Conservation (phyloP, 2,888 invertebrate species). For the Drosophila nr. perissopoda region DNA sequence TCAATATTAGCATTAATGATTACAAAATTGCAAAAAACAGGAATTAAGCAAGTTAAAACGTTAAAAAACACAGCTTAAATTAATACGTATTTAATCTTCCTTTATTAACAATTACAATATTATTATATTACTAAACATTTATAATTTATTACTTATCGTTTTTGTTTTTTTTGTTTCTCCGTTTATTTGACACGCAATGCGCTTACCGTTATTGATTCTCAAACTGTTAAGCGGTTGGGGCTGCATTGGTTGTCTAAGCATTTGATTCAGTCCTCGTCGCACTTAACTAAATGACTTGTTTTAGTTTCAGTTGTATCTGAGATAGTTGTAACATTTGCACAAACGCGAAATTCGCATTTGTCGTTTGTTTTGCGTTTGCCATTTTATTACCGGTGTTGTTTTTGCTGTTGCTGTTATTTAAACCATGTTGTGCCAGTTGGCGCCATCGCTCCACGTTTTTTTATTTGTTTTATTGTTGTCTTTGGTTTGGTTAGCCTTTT, state of each 20-base stretch:
- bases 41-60: background rate
- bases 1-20: background rate
- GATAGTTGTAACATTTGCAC: slow-evolving; percentile 64
- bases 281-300: slow-evolving; percentile 50
- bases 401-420: slow-evolving; percentile 29
- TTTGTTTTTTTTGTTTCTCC: background rate
- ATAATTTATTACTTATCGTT: background rate
- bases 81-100: background rate
- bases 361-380: slow-evolving; percentile 13
- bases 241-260: slow-evolving; percentile 10
- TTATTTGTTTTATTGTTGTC: slow-evolving; percentile 50
- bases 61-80: background rate
- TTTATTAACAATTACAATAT: background rate
- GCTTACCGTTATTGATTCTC: slow-evolving; percentile 52
- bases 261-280: slow-evolving; percentile 14
- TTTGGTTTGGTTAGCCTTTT: slow-evolving; percentile 21
- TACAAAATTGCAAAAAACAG: background rate
- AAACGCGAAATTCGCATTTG: slow-evolving; percentile 61
- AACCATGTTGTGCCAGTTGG: slow-evolving; percentile 72
- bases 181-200: slow-evolving; percentile 41
- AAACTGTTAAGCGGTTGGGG: slow-evolving; percentile 47
- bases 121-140: background rate
- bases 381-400: slow-evolving; percentile 35
- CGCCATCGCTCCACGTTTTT: slow-evolving; percentile 57
- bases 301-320: slow-evolving; percentile 29